Conservation (phyloP, 92 coral and sea anemone species). For the Palythoa grandiflora region DNA sequence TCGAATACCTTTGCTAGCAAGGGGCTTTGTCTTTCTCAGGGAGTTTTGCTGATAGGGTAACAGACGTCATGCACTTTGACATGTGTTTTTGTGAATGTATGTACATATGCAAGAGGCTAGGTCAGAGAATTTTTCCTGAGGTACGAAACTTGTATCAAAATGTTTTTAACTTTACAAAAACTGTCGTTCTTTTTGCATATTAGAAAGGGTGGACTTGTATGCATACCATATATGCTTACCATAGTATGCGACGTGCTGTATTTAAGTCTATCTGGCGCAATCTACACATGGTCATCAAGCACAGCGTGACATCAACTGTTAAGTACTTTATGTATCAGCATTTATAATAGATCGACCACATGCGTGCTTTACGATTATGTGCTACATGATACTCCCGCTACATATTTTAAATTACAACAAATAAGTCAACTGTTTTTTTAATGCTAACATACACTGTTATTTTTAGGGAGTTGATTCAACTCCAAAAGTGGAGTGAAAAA, state of each 20-base stretch:
- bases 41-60: slow-evolving; percentile 35
- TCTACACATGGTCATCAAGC: not conserved
- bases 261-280: slow-evolving; percentile 11
- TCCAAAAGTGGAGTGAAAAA: too few species aligned
- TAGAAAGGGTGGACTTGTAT: not conserved
- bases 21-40: slow-evolving; percentile 45
- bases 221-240: not conserved
- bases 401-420: slow-evolving; percentile 28
- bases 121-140: not conserved
- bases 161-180: not conserved
- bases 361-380: not conserved
- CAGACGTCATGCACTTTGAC: slow-evolving; percentile 49
- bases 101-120: slow-evolving; percentile 11
- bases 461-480: too few species aligned
- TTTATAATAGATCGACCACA: slow-evolving; percentile 18
- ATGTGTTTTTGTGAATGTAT: slow-evolving; percentile 13
- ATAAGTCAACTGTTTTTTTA: slow-evolving; percentile 20
- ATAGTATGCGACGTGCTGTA: not conserved
- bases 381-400: not conserved
- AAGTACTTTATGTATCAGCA: slow-evolving; percentile 2
- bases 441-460: not conserved
- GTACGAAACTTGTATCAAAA: slow-evolving; percentile 16
- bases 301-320: slow-evolving; percentile 11
- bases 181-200: not conserved
- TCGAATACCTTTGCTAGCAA: slow-evolving; percentile 26